Percentiles rank a stretch among this genome's conserved stretches.
Evolutionary conservation across 2,888 invertebrate genomes (phyloP).

Genomic region (Microctonus aethiopoides): DNA sequence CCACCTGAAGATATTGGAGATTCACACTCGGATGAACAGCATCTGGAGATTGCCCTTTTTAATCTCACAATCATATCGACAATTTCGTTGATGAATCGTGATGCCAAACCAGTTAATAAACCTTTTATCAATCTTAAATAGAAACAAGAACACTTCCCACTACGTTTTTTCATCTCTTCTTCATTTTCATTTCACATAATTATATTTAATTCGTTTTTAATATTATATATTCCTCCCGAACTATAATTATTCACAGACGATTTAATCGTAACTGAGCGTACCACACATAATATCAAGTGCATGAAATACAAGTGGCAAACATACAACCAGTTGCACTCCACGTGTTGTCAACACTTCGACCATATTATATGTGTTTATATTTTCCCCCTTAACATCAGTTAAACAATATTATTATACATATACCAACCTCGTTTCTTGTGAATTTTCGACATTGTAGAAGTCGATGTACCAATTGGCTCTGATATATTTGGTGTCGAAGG

Average conservation of each 20-base stretch:
- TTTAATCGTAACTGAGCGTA: constrained; percentile 1
- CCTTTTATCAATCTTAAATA: constrained; percentile 58
- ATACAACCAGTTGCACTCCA: constrained; percentile 54
- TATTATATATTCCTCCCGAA: background rate
- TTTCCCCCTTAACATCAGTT: background rate
- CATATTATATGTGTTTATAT: constrained; percentile 12
- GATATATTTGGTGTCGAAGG: constrained; percentile 50
- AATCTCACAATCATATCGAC: constrained; percentile 60
- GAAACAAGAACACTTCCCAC: constrained; percentile 63
- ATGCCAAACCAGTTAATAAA: constrained; percentile 57
- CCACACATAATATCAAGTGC: background rate
- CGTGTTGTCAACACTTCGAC: constrained; percentile 46
- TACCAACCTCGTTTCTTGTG: constrained; percentile 34
- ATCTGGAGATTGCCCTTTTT: constrained; percentile 55
- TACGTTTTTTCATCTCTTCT: constrained; percentile 33
- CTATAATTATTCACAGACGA: background rate
- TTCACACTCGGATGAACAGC: constrained; percentile 44
- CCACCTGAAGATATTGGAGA: constrained; percentile 57
- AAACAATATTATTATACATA: background rate
- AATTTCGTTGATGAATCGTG: constrained; percentile 57
- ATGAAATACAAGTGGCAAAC: constrained; percentile 15
- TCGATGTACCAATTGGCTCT: constrained; percentile 36
- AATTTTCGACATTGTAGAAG: constrained; percentile 32
- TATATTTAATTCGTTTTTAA: background rate
- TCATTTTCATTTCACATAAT: constrained; percentile 6